These are phyloP conservation scores for Lycocerus yunnanus DNA, from an alignment of 2,888 invertebrate species.

Conservation along the genomic window DNA sequence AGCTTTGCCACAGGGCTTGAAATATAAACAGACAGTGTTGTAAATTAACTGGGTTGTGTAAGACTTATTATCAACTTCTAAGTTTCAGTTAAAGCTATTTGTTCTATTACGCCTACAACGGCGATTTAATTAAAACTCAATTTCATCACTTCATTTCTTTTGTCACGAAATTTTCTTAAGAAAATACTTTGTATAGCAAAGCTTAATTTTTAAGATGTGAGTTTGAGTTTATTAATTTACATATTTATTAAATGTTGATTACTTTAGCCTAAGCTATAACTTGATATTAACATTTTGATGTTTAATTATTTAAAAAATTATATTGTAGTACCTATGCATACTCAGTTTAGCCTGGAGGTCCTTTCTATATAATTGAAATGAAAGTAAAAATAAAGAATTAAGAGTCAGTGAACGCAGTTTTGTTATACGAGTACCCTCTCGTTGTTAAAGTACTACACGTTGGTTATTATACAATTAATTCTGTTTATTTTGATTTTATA, in stretches of 20 bases:
- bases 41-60: slow-evolving; percentile 15
- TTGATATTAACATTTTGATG: neutral
- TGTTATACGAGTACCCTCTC: neutral
- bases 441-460: neutral
- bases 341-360: neutral
- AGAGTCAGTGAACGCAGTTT: neutral
- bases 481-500: neutral
- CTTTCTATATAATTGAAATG: neutral
- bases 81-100: slow-evolving; percentile 3
- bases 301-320: neutral
- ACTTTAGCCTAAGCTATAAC: neutral
- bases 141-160: neutral
- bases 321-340: too few species aligned
- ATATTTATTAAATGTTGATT: neutral
- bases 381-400: neutral
- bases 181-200: neutral
- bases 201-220: neutral
- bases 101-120: slow-evolving; percentile 10
- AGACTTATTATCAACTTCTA: slow-evolving; percentile 13
- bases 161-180: neutral
- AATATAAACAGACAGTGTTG: slow-evolving; percentile 13
- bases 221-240: neutral
- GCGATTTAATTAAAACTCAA: neutral
- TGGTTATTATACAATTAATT: too few species aligned
- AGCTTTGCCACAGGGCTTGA: slow-evolving; percentile 9